These are phyloP conservation scores for Todus mexicanus DNA, from an alignment of 2,797 vertebrate genomes.

Conservation along the genomic window DNA sequence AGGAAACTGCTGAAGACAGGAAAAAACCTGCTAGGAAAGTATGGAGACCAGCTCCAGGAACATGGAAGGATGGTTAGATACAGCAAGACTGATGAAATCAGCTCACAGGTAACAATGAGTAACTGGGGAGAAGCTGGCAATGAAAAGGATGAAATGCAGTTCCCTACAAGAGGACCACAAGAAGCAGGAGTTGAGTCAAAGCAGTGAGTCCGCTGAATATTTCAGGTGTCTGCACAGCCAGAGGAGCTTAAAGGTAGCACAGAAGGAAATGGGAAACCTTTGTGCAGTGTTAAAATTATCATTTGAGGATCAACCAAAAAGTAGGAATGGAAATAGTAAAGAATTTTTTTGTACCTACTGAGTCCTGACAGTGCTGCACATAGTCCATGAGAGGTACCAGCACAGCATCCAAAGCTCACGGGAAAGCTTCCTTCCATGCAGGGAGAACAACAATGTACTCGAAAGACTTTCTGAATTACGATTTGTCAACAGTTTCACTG, in stretches of 20 bases:
- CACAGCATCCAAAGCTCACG: not conserved
- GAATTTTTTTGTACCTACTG: not conserved
- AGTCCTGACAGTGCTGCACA: not conserved
- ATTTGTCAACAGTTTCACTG: not conserved
- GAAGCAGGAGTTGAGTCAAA: not conserved
- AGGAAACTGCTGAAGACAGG: not conserved
- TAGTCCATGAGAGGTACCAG: not conserved
- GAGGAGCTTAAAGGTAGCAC: not conserved
- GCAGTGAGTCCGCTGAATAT: not conserved
- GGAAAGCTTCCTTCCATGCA: fast-evolving
- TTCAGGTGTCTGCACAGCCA: not conserved
- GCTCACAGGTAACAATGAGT: not conserved
- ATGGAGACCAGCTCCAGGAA: not conserved
- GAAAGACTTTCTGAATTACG: not conserved
- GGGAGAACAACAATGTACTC: not conserved
- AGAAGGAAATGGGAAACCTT: not conserved
- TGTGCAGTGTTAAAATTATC: not conserved
- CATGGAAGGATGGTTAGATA: fast-evolving
- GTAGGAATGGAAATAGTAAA: not conserved
- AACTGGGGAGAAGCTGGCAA: not conserved
- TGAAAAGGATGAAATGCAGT: not conserved
- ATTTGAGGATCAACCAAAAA: not conserved
- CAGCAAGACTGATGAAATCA: not conserved
- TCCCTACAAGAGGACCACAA: not conserved
- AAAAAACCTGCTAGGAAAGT: not conserved